phyloP scores from a whole-genome alignment of 2,113 vertebrate species.

The Delphinapterus leucas region DNA sequence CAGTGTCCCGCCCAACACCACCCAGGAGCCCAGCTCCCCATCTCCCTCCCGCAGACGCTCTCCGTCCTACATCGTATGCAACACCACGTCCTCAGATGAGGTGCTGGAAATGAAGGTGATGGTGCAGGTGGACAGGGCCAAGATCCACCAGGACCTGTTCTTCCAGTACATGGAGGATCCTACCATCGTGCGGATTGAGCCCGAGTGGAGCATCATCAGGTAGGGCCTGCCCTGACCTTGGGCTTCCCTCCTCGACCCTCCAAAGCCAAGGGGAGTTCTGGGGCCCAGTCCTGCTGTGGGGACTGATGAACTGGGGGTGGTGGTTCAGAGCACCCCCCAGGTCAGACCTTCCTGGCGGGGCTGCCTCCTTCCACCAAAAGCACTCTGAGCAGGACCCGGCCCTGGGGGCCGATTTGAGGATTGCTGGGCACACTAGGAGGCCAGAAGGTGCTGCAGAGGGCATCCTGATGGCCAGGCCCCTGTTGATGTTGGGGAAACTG shows the following conservation, averaged over 20 bases:
- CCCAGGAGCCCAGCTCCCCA: background rate
- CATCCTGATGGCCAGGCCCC: fast-evolving
- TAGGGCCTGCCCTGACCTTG: constrained; percentile 57
- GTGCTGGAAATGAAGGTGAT: constrained; percentile 91
- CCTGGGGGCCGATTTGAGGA: background rate
- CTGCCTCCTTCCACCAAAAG: background rate
- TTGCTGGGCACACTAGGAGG: background rate
- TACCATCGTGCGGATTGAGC: constrained; percentile 93
- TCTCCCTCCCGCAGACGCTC: constrained; percentile 86
- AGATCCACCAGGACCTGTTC: constrained; percentile 90
- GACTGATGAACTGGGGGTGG: background rate
- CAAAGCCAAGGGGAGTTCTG: background rate
- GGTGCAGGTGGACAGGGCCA: constrained; percentile 94
- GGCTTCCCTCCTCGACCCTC: background rate
- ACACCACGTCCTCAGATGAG: constrained; percentile 89
- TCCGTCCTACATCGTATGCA: constrained; percentile 91
- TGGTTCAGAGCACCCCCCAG: background rate
- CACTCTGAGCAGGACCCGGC: fast-evolving
- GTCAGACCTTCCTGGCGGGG: background rate
- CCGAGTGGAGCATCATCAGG: constrained; percentile 99
- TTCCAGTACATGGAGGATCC: constrained; percentile 98
- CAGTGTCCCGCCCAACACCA: fast-evolving
- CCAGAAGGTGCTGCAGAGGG: background rate
- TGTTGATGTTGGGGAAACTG: fast-evolving
- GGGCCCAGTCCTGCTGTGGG: background rate